phyloP scores from a whole-genome alignment of 2,113 vertebrate genomes.

The Arvicanthis niloticus region DNA sequence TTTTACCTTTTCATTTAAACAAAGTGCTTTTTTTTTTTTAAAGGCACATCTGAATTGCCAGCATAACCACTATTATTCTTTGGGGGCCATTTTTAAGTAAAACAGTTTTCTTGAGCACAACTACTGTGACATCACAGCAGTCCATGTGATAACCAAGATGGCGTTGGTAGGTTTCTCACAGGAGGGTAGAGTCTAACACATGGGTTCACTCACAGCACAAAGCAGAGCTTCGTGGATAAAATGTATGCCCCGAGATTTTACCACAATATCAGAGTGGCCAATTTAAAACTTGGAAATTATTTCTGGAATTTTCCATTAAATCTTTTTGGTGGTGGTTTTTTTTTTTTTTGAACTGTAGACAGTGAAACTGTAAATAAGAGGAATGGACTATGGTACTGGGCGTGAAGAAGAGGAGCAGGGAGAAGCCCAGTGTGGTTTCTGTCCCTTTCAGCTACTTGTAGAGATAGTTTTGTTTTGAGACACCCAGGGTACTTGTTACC shows the following conservation, averaged over 20 bases:
- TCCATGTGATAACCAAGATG: background rate
- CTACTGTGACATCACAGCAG: background rate
- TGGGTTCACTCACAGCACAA: background rate
- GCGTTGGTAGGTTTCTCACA: background rate
- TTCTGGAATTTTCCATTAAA: background rate
- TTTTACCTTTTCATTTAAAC: background rate
- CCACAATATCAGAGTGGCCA: background rate
- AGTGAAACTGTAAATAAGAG: background rate
- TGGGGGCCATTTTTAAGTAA: background rate
- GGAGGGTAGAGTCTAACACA: background rate
- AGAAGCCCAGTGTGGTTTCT: background rate
- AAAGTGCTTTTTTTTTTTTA: background rate
- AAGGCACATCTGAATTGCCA: background rate
- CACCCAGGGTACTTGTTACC: background rate
- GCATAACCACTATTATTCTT: background rate
- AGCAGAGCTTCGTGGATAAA: background rate
- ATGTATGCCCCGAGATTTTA: background rate
- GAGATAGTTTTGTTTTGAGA: background rate
- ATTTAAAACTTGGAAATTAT: background rate
- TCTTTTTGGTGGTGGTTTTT: background rate
- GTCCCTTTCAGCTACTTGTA: background rate
- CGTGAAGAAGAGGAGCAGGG: background rate
- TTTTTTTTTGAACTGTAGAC: background rate
- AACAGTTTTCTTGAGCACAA: background rate
- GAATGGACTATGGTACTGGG: background rate